Evolutionary conservation across 1,140 invertebrate genomes (phyloP).

Genomic region (Mamestra configurata): DNA sequence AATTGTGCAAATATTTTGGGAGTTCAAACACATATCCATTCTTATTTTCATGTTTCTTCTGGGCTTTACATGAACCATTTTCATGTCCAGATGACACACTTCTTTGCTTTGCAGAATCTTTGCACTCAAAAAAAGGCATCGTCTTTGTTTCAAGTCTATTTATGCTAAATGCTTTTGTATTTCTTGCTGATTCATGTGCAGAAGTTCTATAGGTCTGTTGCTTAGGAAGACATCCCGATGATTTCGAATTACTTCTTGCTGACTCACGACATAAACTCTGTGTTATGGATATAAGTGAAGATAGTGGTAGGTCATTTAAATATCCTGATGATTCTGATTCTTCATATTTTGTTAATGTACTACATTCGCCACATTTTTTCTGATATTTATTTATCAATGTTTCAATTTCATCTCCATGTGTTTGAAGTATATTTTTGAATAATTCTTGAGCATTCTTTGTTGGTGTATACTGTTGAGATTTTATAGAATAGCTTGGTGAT

Average conservation of each 20-base stretch:
- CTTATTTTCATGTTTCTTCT: too few species aligned
- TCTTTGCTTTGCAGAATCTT: too few species aligned
- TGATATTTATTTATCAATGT: background rate
- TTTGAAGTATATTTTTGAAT: background rate
- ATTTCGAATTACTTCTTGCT: background rate
- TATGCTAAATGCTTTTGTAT: too few species aligned
- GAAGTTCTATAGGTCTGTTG: background rate
- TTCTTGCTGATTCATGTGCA: background rate
- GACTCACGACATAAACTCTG: background rate
- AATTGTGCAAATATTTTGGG: too few species aligned
- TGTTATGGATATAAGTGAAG: background rate
- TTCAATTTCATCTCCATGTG: background rate
- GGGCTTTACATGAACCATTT: too few species aligned
- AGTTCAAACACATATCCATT: too few species aligned
- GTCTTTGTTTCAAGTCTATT: too few species aligned
- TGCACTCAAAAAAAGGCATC: too few species aligned
- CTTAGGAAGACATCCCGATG: background rate
- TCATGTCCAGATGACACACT: too few species aligned
- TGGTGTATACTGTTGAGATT: background rate
- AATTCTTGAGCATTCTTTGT: conserved; percentile 22
- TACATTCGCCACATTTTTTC: background rate
- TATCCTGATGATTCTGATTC: background rate
- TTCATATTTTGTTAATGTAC: background rate
- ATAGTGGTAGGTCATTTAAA: background rate
- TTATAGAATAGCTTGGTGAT: background rate